A percentile compares a stretch with the other conserved stretches of the same genome.
These are phyloP conservation scores for Carcina quercana DNA, from an alignment of 2,888 invertebrate species.

Conservation along the genomic window DNA sequence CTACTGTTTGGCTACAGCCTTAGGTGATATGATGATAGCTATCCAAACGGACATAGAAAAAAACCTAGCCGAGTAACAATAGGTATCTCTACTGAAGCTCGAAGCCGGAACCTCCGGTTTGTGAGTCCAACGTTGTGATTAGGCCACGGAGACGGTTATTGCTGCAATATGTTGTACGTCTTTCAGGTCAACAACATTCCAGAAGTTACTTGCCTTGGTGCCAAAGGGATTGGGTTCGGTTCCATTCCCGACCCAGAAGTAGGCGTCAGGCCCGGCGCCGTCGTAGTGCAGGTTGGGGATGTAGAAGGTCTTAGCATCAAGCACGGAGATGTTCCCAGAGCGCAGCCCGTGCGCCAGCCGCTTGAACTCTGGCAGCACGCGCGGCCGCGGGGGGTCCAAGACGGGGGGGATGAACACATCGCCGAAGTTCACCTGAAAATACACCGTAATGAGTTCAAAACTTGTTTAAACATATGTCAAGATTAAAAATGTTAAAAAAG, in stretches of 20 bases:
- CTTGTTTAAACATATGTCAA: no score
- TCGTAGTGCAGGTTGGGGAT: constrained; percentile 95
- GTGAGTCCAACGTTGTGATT: background rate
- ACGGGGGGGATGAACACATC: constrained; percentile 86
- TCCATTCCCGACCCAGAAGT: constrained; percentile 96
- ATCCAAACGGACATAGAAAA: background rate
- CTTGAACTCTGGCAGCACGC: constrained; percentile 89
- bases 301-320: constrained; percentile 93
- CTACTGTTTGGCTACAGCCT: no score
- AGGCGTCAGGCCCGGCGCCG: constrained; percentile 93
- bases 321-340: constrained; percentile 92
- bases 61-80: background rate
- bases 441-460: no score
- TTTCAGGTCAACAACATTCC: no score
- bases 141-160: constrained; percentile 6
- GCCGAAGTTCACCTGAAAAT: constrained; percentile 88
- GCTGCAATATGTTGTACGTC: background rate
- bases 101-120: no score
- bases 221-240: constrained; percentile 86
- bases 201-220: constrained; percentile 78
- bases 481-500: no score
- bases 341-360: constrained; percentile 90
- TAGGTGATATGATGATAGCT: background rate
- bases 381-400: constrained; percentile 85
- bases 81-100: background rate